A percentile compares a stretch with the other conserved stretches of the same genome.
Conservation (phyloP, 2,113 vertebrate species). For the Cygnus buccinator region DNA sequence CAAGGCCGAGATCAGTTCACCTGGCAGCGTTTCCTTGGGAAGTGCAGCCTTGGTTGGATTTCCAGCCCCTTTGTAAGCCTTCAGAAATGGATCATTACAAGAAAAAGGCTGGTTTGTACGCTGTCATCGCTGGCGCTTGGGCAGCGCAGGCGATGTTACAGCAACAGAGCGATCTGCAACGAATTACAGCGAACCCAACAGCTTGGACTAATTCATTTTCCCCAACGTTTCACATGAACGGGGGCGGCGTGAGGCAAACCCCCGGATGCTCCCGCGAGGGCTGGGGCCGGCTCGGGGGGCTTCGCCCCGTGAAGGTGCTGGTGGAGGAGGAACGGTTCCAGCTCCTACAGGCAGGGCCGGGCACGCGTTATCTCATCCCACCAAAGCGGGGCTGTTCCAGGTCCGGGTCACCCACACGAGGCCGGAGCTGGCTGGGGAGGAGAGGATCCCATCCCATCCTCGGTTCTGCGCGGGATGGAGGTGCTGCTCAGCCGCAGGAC, state of each 20-base stretch:
- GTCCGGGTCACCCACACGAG: background rate
- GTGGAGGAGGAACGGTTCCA: background rate
- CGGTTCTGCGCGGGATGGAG: background rate
- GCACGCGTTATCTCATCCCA: background rate
- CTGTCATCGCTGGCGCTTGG: background rate
- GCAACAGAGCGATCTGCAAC: background rate
- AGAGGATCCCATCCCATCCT: background rate
- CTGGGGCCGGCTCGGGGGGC: background rate
- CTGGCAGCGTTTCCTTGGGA: background rate
- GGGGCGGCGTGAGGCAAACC: background rate
- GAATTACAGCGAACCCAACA: background rate
- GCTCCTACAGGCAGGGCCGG: background rate
- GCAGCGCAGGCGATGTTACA: background rate
- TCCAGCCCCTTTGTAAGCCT: background rate
- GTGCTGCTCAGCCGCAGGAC: too few species aligned
- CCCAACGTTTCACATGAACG: fast-evolving
- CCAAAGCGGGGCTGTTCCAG: background rate
- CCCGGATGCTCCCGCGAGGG: background rate
- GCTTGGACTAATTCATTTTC: background rate
- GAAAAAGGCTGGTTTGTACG: background rate
- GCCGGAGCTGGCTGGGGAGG: background rate
- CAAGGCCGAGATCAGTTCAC: background rate
- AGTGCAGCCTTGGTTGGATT: background rate
- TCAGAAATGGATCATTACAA: background rate
- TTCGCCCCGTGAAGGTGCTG: background rate